Conservation (phyloP, 2,113 vertebrate genomes). For the Anguilla japonica region DNA sequence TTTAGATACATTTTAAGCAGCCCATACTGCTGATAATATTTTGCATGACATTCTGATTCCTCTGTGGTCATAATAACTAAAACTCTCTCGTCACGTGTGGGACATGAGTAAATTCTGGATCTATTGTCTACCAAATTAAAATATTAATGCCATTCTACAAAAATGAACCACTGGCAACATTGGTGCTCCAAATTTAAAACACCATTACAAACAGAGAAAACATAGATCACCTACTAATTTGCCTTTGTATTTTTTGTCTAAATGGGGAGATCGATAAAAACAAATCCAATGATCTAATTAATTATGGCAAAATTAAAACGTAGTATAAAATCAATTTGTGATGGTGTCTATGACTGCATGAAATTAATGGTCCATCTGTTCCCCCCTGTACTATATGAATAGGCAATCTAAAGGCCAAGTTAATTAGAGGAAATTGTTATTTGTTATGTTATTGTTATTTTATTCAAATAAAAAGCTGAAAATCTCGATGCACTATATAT, state of each 20-base stretch:
- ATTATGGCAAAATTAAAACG: conserved; percentile 99
- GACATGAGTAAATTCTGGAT: too few species aligned
- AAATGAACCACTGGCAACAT: not conserved
- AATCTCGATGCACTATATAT: not conserved
- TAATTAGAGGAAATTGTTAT: conserved; percentile 64
- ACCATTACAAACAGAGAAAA: conserved; percentile 49
- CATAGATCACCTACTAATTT: conserved; percentile 66
- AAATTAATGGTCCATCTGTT: conserved; percentile 99
- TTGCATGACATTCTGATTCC: too few species aligned
- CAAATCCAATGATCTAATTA: conserved; percentile 99
- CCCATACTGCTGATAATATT: too few species aligned
- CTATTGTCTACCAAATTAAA: too few species aligned
- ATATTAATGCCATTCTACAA: too few species aligned
- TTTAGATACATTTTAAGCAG: too few species aligned
- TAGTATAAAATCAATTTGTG: conserved; percentile 99
- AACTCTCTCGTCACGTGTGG: too few species aligned
- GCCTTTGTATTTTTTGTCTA: conserved; percentile 83
- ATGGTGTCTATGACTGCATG: conserved; percentile 95
- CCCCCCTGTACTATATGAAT: conserved; percentile 92
- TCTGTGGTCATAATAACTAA: too few species aligned
- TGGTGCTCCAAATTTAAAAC: not conserved
- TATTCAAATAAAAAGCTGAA: not conserved
- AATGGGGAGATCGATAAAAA: conserved; percentile 94
- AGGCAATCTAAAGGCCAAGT: conserved; percentile 90
- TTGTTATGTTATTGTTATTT: conserved; percentile 51